Evolutionary conservation across 2,888 invertebrate species (phyloP), one percentile per base, ranked within the genome.

Genomic region (Mantis religiosa): DNA sequence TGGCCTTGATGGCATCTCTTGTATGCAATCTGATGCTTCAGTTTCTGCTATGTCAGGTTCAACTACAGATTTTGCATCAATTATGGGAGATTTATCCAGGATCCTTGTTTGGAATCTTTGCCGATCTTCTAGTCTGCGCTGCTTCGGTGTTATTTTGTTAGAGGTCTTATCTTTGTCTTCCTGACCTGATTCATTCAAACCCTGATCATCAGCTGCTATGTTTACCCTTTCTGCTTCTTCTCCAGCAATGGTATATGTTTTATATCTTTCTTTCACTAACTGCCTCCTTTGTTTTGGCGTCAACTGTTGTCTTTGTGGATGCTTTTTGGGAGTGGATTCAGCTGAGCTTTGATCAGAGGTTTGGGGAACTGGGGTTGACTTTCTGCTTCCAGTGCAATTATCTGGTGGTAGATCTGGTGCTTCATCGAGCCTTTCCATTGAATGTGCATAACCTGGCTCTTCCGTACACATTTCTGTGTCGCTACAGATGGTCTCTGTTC

Each of bases 241-340:
- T 1, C 95, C 96, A 0, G 95, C 96, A 83, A 97, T 97, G 0
- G 97, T 97, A 92, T 97, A 98, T 0, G 97, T 98, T 92, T 96
- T 96, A 92, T 92, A 92, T 34, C 98, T 95, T 91, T 98, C 97
- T 92, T 97, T 97, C 2, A 96, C 95, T 82, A 96, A 93, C 91
- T 95, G 95, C 83, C 97, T 94, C 91, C 96, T 96, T 92, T 97
- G 97, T 92, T 97, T 97, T 0, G 97, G 97, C 0, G 97, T 97
- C 89, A 97, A 1, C 93, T 92, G 91, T 93, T 92, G 91, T 93
- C 93, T 88, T 93, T 93, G 85, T 85, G 85, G 88, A 47, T 94
- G 94, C 91, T 95, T 96, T 91, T 96, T 96, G 0, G 97, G 97
- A 0, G 97, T 97, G 0, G 96, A 96, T 91, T 97, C 97, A 0